phyloP scores from a whole-genome alignment of 2,113 vertebrate species.

The Nycticorax nycticorax region DNA sequence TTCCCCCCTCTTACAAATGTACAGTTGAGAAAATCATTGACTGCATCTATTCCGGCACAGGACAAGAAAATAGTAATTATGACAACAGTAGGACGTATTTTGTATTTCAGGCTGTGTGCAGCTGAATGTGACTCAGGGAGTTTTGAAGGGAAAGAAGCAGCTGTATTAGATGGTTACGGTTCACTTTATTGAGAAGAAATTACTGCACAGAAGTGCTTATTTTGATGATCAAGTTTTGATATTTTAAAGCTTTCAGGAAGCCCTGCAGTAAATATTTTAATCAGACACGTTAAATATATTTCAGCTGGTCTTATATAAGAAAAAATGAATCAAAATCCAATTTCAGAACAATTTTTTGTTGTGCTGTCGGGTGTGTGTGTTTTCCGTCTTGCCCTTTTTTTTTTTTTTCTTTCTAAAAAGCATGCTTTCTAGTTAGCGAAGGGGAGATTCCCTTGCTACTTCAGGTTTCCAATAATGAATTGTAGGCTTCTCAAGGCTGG shows the following conservation, averaged over 20 bases:
- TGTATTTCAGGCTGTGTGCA: not conserved
- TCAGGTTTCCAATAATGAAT: slow-evolving; percentile 36
- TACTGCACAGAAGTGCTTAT: slow-evolving; percentile 21
- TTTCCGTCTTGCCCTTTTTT: not conserved
- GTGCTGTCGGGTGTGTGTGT: not conserved
- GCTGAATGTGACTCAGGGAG: not conserved
- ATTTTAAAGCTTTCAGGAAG: slow-evolving; percentile 28
- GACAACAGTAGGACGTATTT: not conserved
- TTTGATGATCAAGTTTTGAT: slow-evolving; percentile 17
- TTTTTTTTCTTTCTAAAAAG: not conserved
- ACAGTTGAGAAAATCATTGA: not conserved
- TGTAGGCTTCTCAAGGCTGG: not conserved
- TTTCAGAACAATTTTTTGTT: not conserved
- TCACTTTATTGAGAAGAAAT: not conserved
- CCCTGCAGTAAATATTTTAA: slow-evolving; percentile 51
- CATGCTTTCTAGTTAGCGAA: slow-evolving; percentile 27
- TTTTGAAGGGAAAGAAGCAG: slow-evolving; percentile 17
- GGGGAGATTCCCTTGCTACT: not conserved
- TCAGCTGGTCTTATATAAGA: not conserved
- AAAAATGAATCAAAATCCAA: not conserved
- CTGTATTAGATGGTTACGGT: not conserved
- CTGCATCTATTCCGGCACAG: not conserved
- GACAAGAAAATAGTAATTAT: not conserved
- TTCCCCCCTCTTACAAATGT: not conserved
- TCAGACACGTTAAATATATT: not conserved